Evolutionary conservation across 2,113 vertebrate genomes (phyloP).

Genomic region (Melanerpes aurifrons): DNA sequence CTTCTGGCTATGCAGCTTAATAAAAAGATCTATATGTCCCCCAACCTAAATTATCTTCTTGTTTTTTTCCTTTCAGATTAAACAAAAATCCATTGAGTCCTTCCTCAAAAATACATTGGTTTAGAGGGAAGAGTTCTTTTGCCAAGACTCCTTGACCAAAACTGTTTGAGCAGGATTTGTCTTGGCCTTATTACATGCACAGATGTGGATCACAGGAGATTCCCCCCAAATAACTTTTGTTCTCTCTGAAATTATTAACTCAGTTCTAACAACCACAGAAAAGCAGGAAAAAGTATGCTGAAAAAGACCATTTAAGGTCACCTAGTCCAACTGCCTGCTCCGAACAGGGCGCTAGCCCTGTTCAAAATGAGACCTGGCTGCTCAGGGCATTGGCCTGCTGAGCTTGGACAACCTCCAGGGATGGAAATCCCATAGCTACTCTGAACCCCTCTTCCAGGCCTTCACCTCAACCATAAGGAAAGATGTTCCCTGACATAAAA

Average conservation of each 20-base stretch:
- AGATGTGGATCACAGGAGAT: not conserved
- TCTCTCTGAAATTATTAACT: not conserved
- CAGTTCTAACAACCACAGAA: not conserved
- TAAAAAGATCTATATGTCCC: not conserved
- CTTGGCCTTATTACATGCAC: not conserved
- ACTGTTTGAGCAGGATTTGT: not conserved
- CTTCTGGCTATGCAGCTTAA: too few relatives aligned
- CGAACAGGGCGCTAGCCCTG: not conserved
- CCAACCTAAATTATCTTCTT: not conserved
- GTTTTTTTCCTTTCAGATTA: not conserved
- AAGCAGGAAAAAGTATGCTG: not conserved
- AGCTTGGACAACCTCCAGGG: not conserved
- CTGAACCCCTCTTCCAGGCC: not conserved
- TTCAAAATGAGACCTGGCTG: not conserved
- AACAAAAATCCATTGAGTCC: not conserved
- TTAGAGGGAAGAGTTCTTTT: not conserved
- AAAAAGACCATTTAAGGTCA: not conserved
- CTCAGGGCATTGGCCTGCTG: not conserved
- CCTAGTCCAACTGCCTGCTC: not conserved
- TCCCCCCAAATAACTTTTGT: not conserved
- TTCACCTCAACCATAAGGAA: not conserved
- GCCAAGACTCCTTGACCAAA: not conserved
- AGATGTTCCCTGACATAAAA: not conserved
- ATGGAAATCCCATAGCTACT: not conserved
- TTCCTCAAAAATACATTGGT: not conserved